Evolutionary conservation across 2,888 invertebrate species (phyloP), one percentile per base, ranked within the genome.

Genomic region (Metellina segmentata): DNA sequence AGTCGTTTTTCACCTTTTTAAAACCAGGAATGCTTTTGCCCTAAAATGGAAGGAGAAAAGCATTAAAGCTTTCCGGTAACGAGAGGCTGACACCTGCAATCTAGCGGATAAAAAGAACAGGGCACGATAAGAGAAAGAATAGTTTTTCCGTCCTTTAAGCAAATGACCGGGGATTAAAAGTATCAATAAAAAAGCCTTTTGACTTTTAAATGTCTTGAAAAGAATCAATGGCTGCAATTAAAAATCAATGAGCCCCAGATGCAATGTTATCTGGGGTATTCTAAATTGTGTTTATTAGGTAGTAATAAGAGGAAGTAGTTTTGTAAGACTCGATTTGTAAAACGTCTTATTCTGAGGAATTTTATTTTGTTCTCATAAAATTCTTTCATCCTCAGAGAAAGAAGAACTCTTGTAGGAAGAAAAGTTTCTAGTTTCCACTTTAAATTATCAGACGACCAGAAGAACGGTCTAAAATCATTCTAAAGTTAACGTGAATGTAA

Each of bases 1-100:
- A 20, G 61, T 69, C 72, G 81, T 88, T 81, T 81, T 75, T 81
- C 81, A 81, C 81, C 51, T 81, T 34, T 74, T 88, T 88, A 52
- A 83, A 87, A 79, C 51, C 53, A 87, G 34, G 79, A 71, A 34
- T 13, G 78, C 48, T 71, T 72, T 81, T 72, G 52, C 81, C n/a
- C 69, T 87, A 81, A 81, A 87, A 87, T 51, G 20, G 34, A 20
- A 78, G 20, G 19, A 48, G 70, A 70, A 34, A 69, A 34, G 34
- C 34, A 48, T 52, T 72, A 83, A 53, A 83, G 16, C 11, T 16
- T 6, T 61, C 79, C 6, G 9, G 53, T 85, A 85, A 75, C 75
- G 74, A 85, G 85, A 53, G 53, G 74, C 16, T 19, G 71, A 70
- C 51, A 71, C 77, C 61, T 86, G 78, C 86, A 78, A 86, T 86